Percentiles rank a stretch among this genome's conserved stretches.
Conservation (phyloP, 2,888 invertebrate species). For the Limnephilus lunatus region DNA sequence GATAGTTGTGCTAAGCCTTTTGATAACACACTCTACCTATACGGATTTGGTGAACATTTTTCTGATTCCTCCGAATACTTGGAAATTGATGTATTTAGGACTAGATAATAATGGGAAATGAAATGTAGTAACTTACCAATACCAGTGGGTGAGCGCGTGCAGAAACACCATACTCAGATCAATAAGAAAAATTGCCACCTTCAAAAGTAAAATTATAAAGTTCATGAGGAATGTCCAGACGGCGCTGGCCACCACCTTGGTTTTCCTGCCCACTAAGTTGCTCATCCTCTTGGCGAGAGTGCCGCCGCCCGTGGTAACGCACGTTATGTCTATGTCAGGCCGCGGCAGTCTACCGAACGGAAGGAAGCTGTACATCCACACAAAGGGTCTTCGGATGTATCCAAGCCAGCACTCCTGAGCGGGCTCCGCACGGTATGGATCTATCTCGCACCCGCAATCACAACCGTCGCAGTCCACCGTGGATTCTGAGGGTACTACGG, state of each 20-base stretch:
- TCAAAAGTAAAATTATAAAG: not conserved
- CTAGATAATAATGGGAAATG: not conserved
- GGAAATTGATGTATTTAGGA: not conserved
- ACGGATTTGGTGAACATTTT: not conserved
- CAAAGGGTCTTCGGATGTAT: not conserved
- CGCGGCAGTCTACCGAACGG: not conserved
- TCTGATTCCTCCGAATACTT: not conserved
- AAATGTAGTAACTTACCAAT: slow-evolving; percentile 30
- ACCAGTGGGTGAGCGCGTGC: slow-evolving; percentile 29
- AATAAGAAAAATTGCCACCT: not conserved
- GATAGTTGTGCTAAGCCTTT: not conserved
- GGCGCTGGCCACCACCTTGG: not conserved
- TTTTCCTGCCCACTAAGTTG: not conserved
- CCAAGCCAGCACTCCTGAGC: not conserved
- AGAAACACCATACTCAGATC: slow-evolving; percentile 29
- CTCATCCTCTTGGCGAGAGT: not conserved
- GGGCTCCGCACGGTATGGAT: not conserved
- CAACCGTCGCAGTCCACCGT: not conserved
- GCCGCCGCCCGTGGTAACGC: not conserved
- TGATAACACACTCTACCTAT: not conserved
- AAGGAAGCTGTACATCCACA: not conserved
- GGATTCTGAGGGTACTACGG: not conserved
- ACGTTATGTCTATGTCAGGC: not conserved
- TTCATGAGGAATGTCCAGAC: slow-evolving; percentile 13
- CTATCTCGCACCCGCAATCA: not conserved